A percentile compares a stretch with the other conserved stretches of the same genome.
Conservation (phyloP, 2,797 vertebrate genomes). For the Anguilla anguilla region DNA sequence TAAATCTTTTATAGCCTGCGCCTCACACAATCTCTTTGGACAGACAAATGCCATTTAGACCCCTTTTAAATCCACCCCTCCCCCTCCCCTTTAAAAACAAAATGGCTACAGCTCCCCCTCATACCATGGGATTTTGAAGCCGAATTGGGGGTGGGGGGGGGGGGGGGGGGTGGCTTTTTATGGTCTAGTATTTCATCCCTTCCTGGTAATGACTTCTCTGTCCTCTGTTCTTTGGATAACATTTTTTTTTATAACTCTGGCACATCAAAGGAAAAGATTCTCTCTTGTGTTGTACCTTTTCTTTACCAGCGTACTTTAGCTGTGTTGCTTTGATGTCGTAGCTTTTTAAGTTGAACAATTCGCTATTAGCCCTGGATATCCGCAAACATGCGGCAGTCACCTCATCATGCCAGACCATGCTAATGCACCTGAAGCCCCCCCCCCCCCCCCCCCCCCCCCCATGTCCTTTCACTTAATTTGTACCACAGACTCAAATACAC, state of each 20-base stretch:
- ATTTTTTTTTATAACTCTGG: conserved; percentile 57
- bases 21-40: conserved; percentile 61
- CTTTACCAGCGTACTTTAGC: conserved; percentile 55
- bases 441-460: no score
- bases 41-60: conserved; percentile 71
- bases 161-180: conserved; percentile 37
- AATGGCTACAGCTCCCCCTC: conserved; percentile 64
- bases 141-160: conserved; percentile 55
- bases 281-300: conserved; percentile 50
- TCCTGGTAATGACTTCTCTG: conserved; percentile 34
- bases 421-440: neutral
- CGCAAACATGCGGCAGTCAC: neutral
- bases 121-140: conserved; percentile 57
- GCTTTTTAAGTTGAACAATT: conserved; percentile 10
- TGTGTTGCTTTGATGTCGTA: conserved; percentile 59
- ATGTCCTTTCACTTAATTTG: neutral
- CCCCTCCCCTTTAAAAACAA: conserved; percentile 63
- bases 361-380: neutral
- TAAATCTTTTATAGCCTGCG: conserved; percentile 69
- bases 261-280: conserved; percentile 64
- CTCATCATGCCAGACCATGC: neutral
- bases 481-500: neutral
- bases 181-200: conserved; percentile 44
- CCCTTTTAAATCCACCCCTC: conserved; percentile 64
- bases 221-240: conserved; percentile 58